Conservation (phyloP, 2,797 vertebrate genomes). For the Rhincodon typus region DNA sequence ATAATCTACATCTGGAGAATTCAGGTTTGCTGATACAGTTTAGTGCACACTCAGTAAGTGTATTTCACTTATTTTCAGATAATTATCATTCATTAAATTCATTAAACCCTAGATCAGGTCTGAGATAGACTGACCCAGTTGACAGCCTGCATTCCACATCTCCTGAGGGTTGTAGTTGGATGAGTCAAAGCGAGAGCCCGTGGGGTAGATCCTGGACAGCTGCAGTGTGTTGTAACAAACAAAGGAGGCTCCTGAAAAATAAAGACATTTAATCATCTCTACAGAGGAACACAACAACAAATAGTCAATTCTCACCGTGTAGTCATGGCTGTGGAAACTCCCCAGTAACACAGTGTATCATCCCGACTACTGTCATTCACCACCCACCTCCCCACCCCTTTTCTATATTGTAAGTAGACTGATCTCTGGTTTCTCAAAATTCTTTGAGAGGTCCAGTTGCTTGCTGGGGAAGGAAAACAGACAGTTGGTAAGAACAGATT, state of each 20-base stretch:
- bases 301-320: background rate
- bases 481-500: too few species aligned
- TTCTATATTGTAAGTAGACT: too few species aligned
- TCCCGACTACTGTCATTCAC: too few species aligned
- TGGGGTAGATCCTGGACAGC: slow-evolving; percentile 87
- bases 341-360: background rate
- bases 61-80: background rate
- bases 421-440: too few species aligned
- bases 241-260: slow-evolving; percentile 69
- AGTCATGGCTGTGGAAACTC: background rate
- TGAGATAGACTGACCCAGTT: slow-evolving; percentile 72
- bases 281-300: background rate
- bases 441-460: too few species aligned
- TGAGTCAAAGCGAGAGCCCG: slow-evolving; percentile 82
- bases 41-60: background rate
- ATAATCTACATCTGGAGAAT: background rate
- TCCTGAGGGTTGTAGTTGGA: slow-evolving; percentile 95
- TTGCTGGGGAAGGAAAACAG: too few species aligned
- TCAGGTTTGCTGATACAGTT: background rate
- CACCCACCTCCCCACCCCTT: too few species aligned
- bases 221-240: slow-evolving; percentile 72
- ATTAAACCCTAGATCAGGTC: background rate
- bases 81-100: background rate
- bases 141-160: slow-evolving; percentile 93
- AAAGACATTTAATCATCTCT: background rate